Percentiles rank a stretch among this genome's conserved stretches.
Evolutionary conservation across 2,888 invertebrate species (phyloP).

Genomic region (Macaria notata): DNA sequence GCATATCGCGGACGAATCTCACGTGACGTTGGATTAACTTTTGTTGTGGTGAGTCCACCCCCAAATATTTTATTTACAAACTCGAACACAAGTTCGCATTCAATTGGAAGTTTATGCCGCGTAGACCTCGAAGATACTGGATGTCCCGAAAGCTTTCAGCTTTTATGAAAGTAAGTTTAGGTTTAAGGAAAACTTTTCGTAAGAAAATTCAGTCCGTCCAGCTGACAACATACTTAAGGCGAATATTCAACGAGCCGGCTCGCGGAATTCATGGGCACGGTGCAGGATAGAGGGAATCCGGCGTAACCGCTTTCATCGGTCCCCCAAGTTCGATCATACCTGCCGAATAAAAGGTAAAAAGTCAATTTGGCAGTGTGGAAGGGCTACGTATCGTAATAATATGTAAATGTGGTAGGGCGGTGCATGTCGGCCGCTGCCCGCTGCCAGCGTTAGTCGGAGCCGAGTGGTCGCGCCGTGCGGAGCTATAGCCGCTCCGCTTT

Average conservation of each 20-base stretch:
- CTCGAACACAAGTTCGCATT: conserved; percentile 16
- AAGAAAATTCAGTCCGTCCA: conserved; percentile 32
- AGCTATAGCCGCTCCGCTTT: conserved; percentile 44
- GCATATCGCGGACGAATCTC: conserved; percentile 42
- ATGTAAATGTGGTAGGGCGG: conserved; percentile 79
- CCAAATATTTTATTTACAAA: conserved; percentile 17
- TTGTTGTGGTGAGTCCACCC: conserved; percentile 30
- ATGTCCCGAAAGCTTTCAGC: background rate
- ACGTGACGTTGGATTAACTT: conserved; percentile 35
- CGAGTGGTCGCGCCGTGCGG: conserved; percentile 40
- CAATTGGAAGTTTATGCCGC: conserved; percentile 52
- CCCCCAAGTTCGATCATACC: conserved; percentile 77
- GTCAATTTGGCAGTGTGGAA: conserved; percentile 79
- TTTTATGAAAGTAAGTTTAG: conserved; percentile 18
- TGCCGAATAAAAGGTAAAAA: conserved; percentile 81
- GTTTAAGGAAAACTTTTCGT: conserved; percentile 14
- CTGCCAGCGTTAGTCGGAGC: conserved; percentile 50
- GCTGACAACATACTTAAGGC: conserved; percentile 40
- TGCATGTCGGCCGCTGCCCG: conserved; percentile 64
- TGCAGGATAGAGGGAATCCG: conserved; percentile 56
- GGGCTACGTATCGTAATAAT: conserved; percentile 74
- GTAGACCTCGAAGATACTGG: conserved; percentile 33
- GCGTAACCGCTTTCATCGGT: conserved; percentile 65
- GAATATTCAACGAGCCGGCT: conserved; percentile 38
- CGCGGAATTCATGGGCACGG: conserved; percentile 43